A percentile compares a stretch with the other conserved stretches of the same genome.
phyloP scores from a whole-genome alignment of 2,888 invertebrate genomes.

The Lasioglossum malachurum region DNA sequence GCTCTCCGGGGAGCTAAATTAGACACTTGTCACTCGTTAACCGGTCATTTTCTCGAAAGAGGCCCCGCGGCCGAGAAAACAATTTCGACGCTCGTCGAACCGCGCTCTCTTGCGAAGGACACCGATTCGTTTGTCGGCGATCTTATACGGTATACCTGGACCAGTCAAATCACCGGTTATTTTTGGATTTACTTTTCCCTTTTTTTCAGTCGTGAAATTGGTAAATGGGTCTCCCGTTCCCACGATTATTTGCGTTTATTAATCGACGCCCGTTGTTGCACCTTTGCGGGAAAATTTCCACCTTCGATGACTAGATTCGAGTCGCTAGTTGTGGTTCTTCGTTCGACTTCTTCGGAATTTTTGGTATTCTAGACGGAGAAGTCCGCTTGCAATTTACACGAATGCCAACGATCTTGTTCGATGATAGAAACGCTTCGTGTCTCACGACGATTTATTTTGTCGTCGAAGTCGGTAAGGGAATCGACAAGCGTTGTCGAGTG shows the following conservation, averaged over 20 bases:
- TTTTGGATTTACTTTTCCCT: neutral
- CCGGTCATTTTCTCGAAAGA: slow-evolving; percentile 68
- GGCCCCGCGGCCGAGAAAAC: slow-evolving; percentile 58
- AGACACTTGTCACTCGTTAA: slow-evolving; percentile 71
- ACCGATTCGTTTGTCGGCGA: slow-evolving; percentile 45
- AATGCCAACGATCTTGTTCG: neutral
- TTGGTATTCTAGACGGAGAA: neutral
- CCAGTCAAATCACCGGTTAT: slow-evolving; percentile 20
- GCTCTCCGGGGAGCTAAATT: slow-evolving; percentile 56
- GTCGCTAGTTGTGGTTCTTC: neutral
- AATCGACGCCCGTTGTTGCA: neutral
- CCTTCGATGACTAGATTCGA: neutral
- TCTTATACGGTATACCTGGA: slow-evolving; percentile 13
- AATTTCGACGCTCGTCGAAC: slow-evolving; percentile 57
- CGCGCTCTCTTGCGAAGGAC: slow-evolving; percentile 14
- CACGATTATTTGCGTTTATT: slow-evolving; percentile 9
- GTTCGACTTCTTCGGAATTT: neutral
- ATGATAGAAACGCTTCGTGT: neutral
- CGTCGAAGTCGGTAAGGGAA: neutral
- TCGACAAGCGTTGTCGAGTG: neutral
- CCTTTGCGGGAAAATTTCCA: neutral
- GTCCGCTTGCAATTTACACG: neutral
- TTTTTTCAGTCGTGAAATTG: neutral
- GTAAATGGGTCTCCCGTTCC: slow-evolving; percentile 2
- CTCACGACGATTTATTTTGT: neutral